Evolutionary conservation across 1,140 invertebrate species (phyloP), one percentile per base, ranked within the genome.

Genomic region (Drosophila asahinai): DNA sequence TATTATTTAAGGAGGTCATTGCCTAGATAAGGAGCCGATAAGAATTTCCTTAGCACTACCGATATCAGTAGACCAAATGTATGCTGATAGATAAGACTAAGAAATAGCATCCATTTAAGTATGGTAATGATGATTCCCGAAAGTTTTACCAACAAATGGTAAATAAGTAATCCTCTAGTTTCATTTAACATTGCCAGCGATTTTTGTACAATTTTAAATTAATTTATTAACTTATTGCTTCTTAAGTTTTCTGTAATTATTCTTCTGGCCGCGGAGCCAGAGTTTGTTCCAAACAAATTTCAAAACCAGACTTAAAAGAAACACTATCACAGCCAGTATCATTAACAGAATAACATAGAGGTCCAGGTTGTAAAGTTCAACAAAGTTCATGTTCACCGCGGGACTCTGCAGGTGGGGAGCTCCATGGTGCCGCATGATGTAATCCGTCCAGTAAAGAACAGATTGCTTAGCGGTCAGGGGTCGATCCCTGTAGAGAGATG

Each of bases 401-500:
- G 91, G 89, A 57, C 70, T 84, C 72, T 83, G 86, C 38, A 94
- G 72, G 45, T 93, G 93, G 6, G 75, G 62, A 12, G 93, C 93
- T 8, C 94, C 94, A 30, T 91, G 82, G 59, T 94, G 93, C 5
- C 94, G 70, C 8, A 94, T 76, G 19, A 94, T 77, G 58, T 94
- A 94, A 63, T 94, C 93, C 1, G 93, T 86, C 90, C 94, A 94
- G 45, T 80, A 93, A n/a, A 93, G 71, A 1, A 93, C 93, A 19
- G 83, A 81, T 15, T 94, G 92, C 7, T 93, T 68, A 2, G 94
- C 68, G 1, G 81, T 80, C 15, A 89, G 22, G 0, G 86, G 91
- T 54, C 91, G 77, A 79, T 93, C 91, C 0, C 81, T 61, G 57
- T 93, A 93, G 5, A 80, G 74, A 15, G 51, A 27, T 1, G 84